These are phyloP conservation scores for Ariolimax columbianus DNA, from an alignment of 2,888 invertebrate genomes.

Conservation along the genomic window DNA sequence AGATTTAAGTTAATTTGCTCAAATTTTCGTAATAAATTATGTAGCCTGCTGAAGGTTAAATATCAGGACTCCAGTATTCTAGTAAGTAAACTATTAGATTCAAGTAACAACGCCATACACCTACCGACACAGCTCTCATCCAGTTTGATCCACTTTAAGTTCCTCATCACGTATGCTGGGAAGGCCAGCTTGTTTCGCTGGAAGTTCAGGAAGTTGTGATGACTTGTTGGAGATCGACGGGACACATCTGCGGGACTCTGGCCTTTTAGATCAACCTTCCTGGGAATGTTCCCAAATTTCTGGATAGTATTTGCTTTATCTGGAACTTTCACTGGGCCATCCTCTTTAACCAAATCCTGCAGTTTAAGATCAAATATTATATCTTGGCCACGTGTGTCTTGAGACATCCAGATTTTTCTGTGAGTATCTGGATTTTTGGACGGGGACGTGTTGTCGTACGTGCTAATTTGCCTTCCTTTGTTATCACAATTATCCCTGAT, in stretches of 20 bases:
- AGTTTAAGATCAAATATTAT: not conserved
- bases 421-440: not conserved
- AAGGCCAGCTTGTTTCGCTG: conserved; percentile 53
- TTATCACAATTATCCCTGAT: not conserved
- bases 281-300: not conserved
- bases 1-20: no score
- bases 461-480: conserved; percentile 31
- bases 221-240: not conserved
- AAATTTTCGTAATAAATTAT: no score
- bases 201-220: conserved; percentile 30
- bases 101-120: not conserved
- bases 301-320: not conserved
- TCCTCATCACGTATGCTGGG: conserved; percentile 59
- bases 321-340: not conserved
- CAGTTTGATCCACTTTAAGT: conserved; percentile 66
- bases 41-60: no score
- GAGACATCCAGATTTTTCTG: not conserved
- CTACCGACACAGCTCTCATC: conserved; percentile 62
- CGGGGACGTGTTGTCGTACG: conserved; percentile 52
- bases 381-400: not conserved
- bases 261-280: not conserved
- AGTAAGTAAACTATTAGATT: no score
- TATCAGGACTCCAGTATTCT: no score
- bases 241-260: not conserved
- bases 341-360: not conserved